Percentiles rank a stretch among this genome's conserved stretches.
These are phyloP conservation scores for Eupithecia inturbata DNA, from an alignment of 2,888 invertebrate species.

Conservation along the genomic window DNA sequence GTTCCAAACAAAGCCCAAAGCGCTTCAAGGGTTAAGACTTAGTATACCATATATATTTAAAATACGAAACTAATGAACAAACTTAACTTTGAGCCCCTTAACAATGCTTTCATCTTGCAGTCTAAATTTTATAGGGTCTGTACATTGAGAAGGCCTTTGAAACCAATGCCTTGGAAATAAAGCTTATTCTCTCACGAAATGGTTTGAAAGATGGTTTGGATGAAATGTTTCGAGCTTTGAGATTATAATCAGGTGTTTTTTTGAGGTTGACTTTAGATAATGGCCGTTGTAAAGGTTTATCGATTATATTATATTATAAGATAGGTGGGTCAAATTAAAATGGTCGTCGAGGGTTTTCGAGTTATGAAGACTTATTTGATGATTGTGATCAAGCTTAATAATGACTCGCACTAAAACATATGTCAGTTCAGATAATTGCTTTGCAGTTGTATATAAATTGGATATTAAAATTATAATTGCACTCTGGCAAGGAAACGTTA, in stretches of 20 bases:
- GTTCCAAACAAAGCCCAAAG: not conserved
- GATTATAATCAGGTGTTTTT: not conserved
- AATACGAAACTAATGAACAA: not conserved
- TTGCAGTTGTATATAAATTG: constrained; percentile 1
- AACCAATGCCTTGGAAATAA: not conserved
- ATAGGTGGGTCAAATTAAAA: no score
- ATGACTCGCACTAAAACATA: constrained; percentile 1
- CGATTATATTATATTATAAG: not conserved
- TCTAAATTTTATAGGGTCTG: constrained; percentile 4
- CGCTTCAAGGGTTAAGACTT: not conserved
- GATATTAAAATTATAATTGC: not conserved
- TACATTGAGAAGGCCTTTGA: constrained; percentile 2
- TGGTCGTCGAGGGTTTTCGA: no score
- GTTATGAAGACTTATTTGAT: no score
- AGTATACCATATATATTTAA: no score
- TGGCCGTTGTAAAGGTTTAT: not conserved
- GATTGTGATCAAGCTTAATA: no score
- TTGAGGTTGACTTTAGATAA: not conserved
- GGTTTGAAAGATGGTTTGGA: not conserved
- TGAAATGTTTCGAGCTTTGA: not conserved
- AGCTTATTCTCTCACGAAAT: not conserved
- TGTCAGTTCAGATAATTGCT: not conserved
- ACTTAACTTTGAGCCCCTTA: not conserved
- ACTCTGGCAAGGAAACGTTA: not conserved
- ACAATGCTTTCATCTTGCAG: constrained; percentile 18